phyloP scores from a whole-genome alignment of 2,888 invertebrate genomes.

The Anarsia innoxiella region DNA sequence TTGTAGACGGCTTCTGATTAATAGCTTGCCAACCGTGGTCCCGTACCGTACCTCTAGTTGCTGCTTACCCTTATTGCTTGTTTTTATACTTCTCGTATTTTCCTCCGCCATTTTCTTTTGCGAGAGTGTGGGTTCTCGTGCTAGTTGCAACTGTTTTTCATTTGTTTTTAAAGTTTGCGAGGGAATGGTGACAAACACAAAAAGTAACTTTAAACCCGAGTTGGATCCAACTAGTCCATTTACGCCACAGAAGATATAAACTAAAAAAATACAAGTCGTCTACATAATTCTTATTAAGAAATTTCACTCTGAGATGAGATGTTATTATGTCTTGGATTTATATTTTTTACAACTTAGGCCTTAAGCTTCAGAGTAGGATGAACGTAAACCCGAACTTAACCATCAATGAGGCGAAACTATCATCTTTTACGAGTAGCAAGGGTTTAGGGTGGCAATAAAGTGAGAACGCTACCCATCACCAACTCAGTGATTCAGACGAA shows the following conservation, averaged over 20 bases:
- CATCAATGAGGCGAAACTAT: conserved; percentile 22
- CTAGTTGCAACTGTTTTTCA: too few species aligned
- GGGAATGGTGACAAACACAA: too few species aligned
- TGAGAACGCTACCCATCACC: conserved; percentile 19
- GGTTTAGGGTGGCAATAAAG: conserved; percentile 23
- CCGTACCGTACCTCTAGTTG: too few species aligned
- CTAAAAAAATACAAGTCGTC: too few species aligned
- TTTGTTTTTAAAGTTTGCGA: too few species aligned
- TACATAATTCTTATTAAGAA: not conserved
- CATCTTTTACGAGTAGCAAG: conserved; percentile 24
- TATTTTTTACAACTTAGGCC: conserved; percentile 1
- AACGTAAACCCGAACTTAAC: conserved; percentile 13
- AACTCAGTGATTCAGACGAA: conserved; percentile 17
- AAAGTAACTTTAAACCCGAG: too few species aligned
- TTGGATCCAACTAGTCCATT: too few species aligned
- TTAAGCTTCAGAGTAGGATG: conserved; percentile 1
- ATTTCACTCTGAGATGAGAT: not conserved
- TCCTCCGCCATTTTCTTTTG: too few species aligned
- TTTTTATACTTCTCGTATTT: too few species aligned
- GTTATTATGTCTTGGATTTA: not conserved
- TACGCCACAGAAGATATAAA: too few species aligned
- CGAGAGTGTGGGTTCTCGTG: too few species aligned
- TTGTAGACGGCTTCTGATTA: conserved; percentile 11
- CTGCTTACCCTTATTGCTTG: too few species aligned
- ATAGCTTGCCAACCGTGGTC: conserved; percentile 4